A percentile compares a stretch with the other conserved stretches of the same genome.
phyloP scores from a whole-genome alignment of 2,113 vertebrate genomes.

The Epinephelus fuscoguttatus region DNA sequence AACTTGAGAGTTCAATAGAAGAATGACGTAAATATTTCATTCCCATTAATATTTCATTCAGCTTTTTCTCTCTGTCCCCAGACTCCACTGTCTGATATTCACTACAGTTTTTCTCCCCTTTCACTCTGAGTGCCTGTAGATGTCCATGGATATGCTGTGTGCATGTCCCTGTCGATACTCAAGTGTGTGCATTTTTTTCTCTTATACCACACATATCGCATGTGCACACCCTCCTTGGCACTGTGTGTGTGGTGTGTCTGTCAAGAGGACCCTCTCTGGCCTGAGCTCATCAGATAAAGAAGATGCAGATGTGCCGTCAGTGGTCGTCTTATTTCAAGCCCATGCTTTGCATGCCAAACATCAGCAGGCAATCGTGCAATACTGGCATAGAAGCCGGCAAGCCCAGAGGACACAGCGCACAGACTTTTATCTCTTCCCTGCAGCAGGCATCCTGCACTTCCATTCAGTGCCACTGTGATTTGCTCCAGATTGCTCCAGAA shows the following conservation, averaged over 20 bases:
- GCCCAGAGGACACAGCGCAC: conserved; percentile 40
- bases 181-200: conserved; percentile 15
- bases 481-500: conserved; percentile 69
- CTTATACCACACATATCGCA: conserved; percentile 9
- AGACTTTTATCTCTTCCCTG: conserved; percentile 71
- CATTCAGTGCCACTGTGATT: conserved; percentile 72
- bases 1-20: conserved; percentile 71
- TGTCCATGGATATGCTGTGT: conserved; percentile 20
- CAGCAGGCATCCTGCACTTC: conserved; percentile 65
- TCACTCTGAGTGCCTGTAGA: conserved; percentile 38
- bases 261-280: conserved; percentile 18
- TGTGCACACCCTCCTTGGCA: background rate
- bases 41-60: conserved; percentile 82
- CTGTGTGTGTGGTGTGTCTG: conserved; percentile 23
- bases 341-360: conserved; percentile 44
- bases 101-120: conserved; percentile 45
- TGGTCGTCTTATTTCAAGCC: conserved; percentile 25
- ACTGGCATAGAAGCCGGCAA: conserved; percentile 27
- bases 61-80: conserved; percentile 68
- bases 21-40: conserved; percentile 79
- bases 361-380: conserved; percentile 31
- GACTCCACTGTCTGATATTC: conserved; percentile 68
- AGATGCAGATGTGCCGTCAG: conserved; percentile 29
- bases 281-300: conserved; percentile 39
- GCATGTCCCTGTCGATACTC: conserved; percentile 19